Base-by-base conservation (phyloP, 2,113 vertebrate species). In the Dascyllus trimaculatus region DNA sequence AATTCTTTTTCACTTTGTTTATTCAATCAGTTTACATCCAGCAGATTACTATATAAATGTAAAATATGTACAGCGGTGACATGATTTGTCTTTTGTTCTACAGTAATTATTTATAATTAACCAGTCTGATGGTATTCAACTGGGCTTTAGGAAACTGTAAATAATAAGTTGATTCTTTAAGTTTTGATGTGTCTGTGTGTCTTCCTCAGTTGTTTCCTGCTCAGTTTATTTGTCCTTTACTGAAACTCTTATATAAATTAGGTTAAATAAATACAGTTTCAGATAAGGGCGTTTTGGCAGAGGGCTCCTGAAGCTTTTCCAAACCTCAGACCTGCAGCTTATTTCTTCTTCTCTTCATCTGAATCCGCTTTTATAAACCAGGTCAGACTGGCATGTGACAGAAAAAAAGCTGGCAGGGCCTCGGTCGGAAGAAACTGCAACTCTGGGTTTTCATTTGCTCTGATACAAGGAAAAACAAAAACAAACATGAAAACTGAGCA, bases 401-500 rank as follows among this genome's bases (percentile, higher is more conserved):
- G n/a, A n/a, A n/a, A n/a, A n/a, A n/a, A n/a, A n/a, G 35, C 54
- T 29, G 17, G 0, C 32, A 71, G 62, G 22, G n/a, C n/a, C n/a
- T n/a, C n/a, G n/a, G n/a, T n/a, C n/a, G n/a, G n/a, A n/a, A n/a
- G n/a, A n/a, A n/a, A n/a, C n/a, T n/a, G n/a, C 35, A 17, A 53
- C 22, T 2, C 17, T 1, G 4, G 9, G 9, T 49, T 64, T 64
- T 53, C 14, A 49, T 61, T 26, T 29, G 19, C 76, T 63, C 38
- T 14, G 46, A 85, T 53, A 52, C 40, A 5, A 19, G n/a, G 21
- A 4, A 57, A 46, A 51, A 32, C 46, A 62, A 26, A 57, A 61
- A 63, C 54, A 75, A 68, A 68, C 64, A 66, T 21, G 13, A 62
- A 75, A 76, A 65, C 53, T 52, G 40, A 32, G 56, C 40, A 82